phyloP scores from a whole-genome alignment of 2,113 vertebrate species.

The Hydrolagus affinis region DNA sequence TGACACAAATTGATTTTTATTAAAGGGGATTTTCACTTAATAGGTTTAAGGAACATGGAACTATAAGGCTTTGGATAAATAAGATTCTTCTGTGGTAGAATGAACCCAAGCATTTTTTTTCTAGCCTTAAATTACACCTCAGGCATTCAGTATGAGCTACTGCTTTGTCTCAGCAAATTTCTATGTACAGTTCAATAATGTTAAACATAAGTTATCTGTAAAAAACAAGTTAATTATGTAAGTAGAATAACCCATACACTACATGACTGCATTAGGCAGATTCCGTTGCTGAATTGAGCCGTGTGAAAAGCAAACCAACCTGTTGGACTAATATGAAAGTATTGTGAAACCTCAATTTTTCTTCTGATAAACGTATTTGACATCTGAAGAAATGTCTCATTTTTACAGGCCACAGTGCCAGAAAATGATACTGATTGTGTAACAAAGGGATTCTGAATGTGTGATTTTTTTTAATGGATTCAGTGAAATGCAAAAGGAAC shows the following conservation, averaged over 20 bases:
- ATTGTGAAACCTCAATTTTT: background rate
- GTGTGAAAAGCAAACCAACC: background rate
- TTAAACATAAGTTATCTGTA: background rate
- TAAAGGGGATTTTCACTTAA: background rate
- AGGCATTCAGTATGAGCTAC: background rate
- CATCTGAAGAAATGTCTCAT: background rate
- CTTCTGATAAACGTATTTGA: background rate
- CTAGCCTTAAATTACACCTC: background rate
- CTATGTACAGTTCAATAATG: conserved; percentile 3
- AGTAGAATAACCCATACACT: conserved; percentile 4
- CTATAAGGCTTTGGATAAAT: background rate
- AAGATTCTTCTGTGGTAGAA: conserved; percentile 8
- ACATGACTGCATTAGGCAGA: background rate
- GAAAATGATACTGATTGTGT: background rate
- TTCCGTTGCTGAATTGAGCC: background rate
- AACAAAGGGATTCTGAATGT: background rate
- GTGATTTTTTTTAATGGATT: background rate
- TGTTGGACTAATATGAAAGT: background rate
- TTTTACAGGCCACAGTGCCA: background rate
- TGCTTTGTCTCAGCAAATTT: background rate
- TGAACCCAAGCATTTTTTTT: background rate
- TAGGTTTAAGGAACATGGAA: too few relatives aligned
- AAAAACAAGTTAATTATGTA: conserved; percentile 15
- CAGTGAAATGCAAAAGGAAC: background rate
- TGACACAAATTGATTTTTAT: background rate